A percentile compares a stretch with the other conserved stretches of the same genome.
Conservation (phyloP, 2,888 invertebrate genomes). For the Myathropa florea region DNA sequence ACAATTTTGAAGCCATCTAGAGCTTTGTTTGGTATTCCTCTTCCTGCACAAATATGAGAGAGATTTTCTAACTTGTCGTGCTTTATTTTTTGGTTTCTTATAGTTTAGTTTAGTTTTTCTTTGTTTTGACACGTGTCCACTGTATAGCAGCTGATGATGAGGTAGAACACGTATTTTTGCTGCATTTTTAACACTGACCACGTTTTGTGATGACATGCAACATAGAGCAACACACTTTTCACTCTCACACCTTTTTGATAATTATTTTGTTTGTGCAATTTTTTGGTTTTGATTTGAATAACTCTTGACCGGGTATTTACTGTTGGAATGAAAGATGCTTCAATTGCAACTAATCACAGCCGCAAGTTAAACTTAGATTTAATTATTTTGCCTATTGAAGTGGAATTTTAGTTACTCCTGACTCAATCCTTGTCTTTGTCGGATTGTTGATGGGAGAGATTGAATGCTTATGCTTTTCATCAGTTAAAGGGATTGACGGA, state of each 20-base stretch:
- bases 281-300: background rate
- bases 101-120: background rate
- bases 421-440: too few species aligned
- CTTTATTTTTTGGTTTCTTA: conserved; percentile 42
- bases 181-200: conserved; percentile 38
- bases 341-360: background rate
- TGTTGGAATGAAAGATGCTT: conserved; percentile 40
- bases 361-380: background rate
- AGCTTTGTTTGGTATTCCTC: conserved; percentile 34
- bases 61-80: conserved; percentile 42
- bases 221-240: background rate
- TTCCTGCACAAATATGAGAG: conserved; percentile 64
- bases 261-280: conserved; percentile 21
- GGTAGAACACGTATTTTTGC: conserved; percentile 32
- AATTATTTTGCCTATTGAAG: background rate
- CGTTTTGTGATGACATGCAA: conserved; percentile 7
- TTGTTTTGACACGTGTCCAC: conserved; percentile 20
- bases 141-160: conserved; percentile 31
- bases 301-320: conserved; percentile 36
- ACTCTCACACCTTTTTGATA: conserved; percentile 1
- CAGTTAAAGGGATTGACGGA: too few species aligned
- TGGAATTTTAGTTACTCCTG: too few species aligned
- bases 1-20: conserved; percentile 28
- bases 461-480: too few species aligned
- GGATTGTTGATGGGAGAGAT: too few species aligned